A percentile compares a stretch with the other conserved stretches of the same genome.
Evolutionary conservation across 2,797 vertebrate genomes (phyloP).

Genomic region (Poeciliopsis gracilis): DNA sequence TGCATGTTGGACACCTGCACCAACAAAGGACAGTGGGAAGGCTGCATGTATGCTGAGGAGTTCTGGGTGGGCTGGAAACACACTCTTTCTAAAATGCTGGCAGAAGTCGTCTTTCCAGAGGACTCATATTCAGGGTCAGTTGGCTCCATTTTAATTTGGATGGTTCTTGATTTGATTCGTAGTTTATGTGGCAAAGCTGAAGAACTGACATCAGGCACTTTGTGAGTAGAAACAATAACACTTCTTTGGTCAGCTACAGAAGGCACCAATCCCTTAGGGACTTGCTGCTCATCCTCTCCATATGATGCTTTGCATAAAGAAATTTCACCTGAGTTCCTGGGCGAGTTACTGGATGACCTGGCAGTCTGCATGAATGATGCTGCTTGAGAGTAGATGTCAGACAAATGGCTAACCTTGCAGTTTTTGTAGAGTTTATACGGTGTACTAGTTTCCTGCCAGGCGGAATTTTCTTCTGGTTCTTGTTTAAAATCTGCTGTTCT

Average conservation of each 20-base stretch:
- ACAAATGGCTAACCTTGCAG: conserved; percentile 82
- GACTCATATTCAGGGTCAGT: conserved; percentile 88
- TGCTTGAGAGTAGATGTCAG: conserved; percentile 82
- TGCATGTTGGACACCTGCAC: conserved; percentile 90
- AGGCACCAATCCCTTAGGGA: conserved; percentile 90
- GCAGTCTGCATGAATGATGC: conserved; percentile 86
- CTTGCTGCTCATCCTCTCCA: conserved; percentile 96
- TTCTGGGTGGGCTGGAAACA: conserved; percentile 79
- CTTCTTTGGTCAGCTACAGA: conserved; percentile 85
- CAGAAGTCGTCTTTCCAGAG: conserved; percentile 80
- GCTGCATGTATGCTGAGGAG: conserved; percentile 71
- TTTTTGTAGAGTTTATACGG: conserved; percentile 86
- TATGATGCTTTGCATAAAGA: conserved; percentile 91
- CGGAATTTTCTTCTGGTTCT: conserved; percentile 84
- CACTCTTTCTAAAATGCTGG: conserved; percentile 81
- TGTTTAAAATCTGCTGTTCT: conserved; percentile 85
- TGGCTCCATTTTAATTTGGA: conserved; percentile 93
- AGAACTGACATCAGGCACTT: conserved; percentile 87
- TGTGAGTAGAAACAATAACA: conserved; percentile 85
- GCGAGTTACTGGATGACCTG: conserved; percentile 91
- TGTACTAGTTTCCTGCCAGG: conserved; percentile 82
- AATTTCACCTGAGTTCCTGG: conserved; percentile 90
- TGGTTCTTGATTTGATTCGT: conserved; percentile 90
- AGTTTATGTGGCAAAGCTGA: conserved; percentile 96
- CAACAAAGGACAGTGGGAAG: conserved; percentile 86